Evolutionary conservation across 2,113 vertebrate species (phyloP).

Genomic region (Ctenodactylus gundi): DNA sequence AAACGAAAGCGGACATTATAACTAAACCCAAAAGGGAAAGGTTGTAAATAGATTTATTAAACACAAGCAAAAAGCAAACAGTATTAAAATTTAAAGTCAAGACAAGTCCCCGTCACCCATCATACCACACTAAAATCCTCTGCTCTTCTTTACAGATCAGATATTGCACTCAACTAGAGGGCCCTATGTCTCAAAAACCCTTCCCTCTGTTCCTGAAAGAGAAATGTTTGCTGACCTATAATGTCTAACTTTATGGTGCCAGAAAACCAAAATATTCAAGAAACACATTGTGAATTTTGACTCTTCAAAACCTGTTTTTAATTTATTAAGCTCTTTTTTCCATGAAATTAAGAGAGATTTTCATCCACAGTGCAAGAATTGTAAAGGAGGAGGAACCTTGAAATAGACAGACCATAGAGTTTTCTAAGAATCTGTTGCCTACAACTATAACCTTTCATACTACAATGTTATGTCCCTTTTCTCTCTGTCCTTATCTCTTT

Average conservation of each 20-base stretch:
- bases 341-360: background rate
- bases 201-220: background rate
- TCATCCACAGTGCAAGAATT: background rate
- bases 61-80: background rate
- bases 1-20: background rate
- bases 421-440: background rate
- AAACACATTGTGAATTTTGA: background rate
- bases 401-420: background rate
- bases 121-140: background rate
- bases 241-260: background rate
- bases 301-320: background rate
- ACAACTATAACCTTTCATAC: background rate
- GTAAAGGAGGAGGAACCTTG: background rate
- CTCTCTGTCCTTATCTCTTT: background rate
- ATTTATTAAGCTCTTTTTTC: background rate
- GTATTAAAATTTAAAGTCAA: background rate
- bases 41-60: background rate
- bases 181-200: background rate
- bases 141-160: background rate
- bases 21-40: background rate
- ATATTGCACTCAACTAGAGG: background rate
- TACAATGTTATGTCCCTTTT: no score
- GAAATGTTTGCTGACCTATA: background rate
- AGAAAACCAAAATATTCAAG: background rate
- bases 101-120: background rate